Base-by-base conservation (phyloP, 2,113 vertebrate species). In the Notarius lentiginosus region DNA sequence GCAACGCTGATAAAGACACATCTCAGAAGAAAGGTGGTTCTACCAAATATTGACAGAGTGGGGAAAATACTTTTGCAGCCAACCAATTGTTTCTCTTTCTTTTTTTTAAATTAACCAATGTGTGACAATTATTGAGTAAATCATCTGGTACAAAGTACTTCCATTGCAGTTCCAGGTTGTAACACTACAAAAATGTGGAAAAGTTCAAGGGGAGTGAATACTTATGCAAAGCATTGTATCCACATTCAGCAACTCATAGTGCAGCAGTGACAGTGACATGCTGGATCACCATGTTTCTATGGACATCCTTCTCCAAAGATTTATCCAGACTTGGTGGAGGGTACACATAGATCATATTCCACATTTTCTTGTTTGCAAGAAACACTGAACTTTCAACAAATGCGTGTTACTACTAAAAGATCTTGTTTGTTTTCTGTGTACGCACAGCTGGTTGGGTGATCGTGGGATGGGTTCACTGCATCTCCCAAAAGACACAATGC, bases 281-380 rank as follows among this genome's bases (percentile, higher is more conserved):
- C 7, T 79, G 53, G 15, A 79, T 77, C 76, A 15, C 14, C 1
- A 7, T 79, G 24, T 77, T 60, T 47, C 68, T n/a, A 15, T 63
- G 7, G 14, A n/a, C 20, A 61, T 34, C 68, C 2, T 2, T 72
- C 30, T 24, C 18, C 82, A 34, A 9, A 72, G 82, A 56, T 30
- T 61, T 61, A 27, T 68, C 61, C 24, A 27, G n/a, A 68, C 63
- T 9, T 2, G 12, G 70, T 75, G 70, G 10, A 41, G 12, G 49
- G 34, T 61, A 75, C 68, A 73, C 83, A 73, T 51, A 18, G 11
- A 49, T 58, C 66, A 20, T 18, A 14, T 15, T 55, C 34, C 5
- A 12, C 20, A 20, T 84, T 84, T 73, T 41, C 30, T 24, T 84
- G 70, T 75, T 84, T 84, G 41, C 17, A 73, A 61, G 58, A 30